These are phyloP conservation scores for Drosophila subquinaria DNA, from an alignment of 2,888 invertebrate genomes.

Conservation along the genomic window DNA sequence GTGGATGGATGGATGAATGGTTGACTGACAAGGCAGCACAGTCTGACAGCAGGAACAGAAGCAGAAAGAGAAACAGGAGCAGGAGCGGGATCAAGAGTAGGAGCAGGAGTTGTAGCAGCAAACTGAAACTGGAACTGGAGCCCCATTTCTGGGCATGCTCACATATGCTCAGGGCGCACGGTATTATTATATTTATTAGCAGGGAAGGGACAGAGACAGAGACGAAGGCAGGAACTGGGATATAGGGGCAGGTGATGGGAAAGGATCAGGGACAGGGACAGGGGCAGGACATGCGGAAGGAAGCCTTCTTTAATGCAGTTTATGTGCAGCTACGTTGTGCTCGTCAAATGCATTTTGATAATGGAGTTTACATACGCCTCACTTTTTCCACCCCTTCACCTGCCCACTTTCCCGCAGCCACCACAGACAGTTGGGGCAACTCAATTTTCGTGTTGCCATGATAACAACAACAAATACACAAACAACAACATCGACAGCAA, in stretches of 20 bases:
- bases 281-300: constrained; percentile 1
- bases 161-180: constrained; percentile 32
- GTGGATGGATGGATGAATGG: constrained; percentile 25
- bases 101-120: not conserved
- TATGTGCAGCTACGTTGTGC: constrained; percentile 31
- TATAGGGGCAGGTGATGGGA: not conserved
- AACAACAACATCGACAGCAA: not conserved
- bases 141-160: constrained; percentile 11
- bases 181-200: constrained; percentile 53
- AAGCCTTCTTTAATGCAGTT: constrained; percentile 42
- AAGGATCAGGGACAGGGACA: too few relatives aligned
- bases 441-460: constrained; percentile 36
- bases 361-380: constrained; percentile 41
- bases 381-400: not conserved
- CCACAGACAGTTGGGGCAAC: constrained; percentile 5
- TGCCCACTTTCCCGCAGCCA: too few relatives aligned
- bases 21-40: constrained; percentile 35
- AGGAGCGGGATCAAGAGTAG: not conserved
- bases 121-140: constrained; percentile 5
- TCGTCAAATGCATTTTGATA: constrained; percentile 55
- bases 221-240: not conserved
- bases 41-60: constrained; percentile 10
- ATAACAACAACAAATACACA: constrained; percentile 7
- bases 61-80: not conserved
- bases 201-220: not conserved